Base-by-base conservation (phyloP, 2,113 vertebrate genomes). In the Mesocricetus auratus region DNA sequence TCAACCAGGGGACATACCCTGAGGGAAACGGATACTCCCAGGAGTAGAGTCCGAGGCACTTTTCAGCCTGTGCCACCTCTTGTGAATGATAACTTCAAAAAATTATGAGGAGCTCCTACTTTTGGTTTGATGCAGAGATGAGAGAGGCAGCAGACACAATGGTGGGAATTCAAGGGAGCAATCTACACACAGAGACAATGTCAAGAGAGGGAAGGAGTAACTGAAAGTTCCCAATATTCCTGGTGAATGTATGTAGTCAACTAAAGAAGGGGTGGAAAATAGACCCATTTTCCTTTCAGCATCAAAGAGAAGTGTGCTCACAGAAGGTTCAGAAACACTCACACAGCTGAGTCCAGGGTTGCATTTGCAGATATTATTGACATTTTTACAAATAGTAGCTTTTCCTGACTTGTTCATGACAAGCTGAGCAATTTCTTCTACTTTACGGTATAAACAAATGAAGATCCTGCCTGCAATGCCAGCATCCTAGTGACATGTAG, bases 211-310 rank as follows among this genome's bases (percentile, higher is more conserved):
- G 47, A 91, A 47, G 7, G 33, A 93, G 87, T 85, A 91, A 58
- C 4, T 81, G 79, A 96, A 98, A 95, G 87, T 77, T 92, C 87
- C 90, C 60, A 75, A 42, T 69, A 94, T 53, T 94, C 92, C 75
- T 56, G 68, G 83, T 68, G 85, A 91, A 91, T 71, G 29, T 69
- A 71, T 42, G 24, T n/a, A 36, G 77, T 82, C 60, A 33, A 45
- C 86, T 85, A 69, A 31, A 29, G 4, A 53, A 81, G 21, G 17
- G 31, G 31, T 88, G 17, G 13, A 24, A 58, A 62, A 45, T 42
- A 58, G 83, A 86, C n/a, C 90, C 10, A 33, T 68, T 87, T 95
- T 71, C 39, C 56, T 93, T 90, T 83, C 10, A 74, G 5, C 75
- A 36, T 60, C 21, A 12, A 92, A 86, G 64, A 83, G 21, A 88